Conservation (phyloP, 37 sponge, comb jelly and placozoan genomes). For the Spongia lamella region DNA sequence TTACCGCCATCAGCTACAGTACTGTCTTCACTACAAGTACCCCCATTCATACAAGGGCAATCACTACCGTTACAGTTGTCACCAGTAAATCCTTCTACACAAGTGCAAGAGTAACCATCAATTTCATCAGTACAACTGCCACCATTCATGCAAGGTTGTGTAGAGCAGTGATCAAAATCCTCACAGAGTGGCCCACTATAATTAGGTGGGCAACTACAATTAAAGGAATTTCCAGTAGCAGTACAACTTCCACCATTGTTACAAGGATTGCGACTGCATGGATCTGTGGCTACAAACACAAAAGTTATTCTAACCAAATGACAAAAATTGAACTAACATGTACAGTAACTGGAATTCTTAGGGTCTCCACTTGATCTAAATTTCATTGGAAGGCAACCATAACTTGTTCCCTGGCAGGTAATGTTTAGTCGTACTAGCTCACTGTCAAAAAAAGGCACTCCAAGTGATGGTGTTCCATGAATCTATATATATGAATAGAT, state of each 20-base stretch:
- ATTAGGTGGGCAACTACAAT: slow-evolving; percentile 47
- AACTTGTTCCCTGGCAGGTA: slow-evolving; percentile 11
- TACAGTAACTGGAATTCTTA: no score
- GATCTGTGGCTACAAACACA: not conserved
- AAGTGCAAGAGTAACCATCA: slow-evolving; percentile 44
- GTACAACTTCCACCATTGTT: slow-evolving; percentile 66
- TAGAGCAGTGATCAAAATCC: slow-evolving; percentile 52
- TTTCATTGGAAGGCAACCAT: slow-evolving; percentile 29
- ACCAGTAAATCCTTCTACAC: slow-evolving; percentile 64
- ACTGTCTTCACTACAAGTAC: slow-evolving; percentile 14
- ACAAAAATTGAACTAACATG: no score
- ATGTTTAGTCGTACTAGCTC: slow-evolving; percentile 21
- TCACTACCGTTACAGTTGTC: slow-evolving; percentile 21
- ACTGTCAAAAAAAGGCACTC: no score
- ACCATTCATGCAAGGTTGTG: slow-evolving; percentile 50
- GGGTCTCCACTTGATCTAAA: slow-evolving; percentile 14
- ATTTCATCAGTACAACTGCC: slow-evolving; percentile 45
- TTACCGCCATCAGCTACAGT: slow-evolving; percentile 6
- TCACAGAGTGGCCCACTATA: slow-evolving; percentile 69
- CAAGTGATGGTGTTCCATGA: no score
- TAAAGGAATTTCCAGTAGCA: slow-evolving; percentile 7
- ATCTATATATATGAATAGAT: no score
- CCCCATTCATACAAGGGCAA: slow-evolving; percentile 38
- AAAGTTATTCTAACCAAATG: no score
- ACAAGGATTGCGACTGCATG: slow-evolving; percentile 43